Evolutionary conservation across 1,140 invertebrate genomes (phyloP).

Genomic region (Tetranychus cinnabarinus): DNA sequence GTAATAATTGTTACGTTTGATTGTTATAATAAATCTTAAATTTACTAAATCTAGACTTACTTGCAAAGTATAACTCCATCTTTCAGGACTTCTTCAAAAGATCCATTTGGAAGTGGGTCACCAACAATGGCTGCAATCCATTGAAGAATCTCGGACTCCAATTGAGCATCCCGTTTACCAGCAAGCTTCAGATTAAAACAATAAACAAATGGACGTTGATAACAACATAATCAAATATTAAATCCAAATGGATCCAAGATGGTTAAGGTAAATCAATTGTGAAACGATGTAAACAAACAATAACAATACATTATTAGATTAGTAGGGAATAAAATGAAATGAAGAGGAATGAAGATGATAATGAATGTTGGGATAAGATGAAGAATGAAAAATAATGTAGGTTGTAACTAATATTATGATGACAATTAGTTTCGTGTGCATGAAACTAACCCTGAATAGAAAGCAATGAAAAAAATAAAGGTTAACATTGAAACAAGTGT

Average conservation of each 20-base stretch:
- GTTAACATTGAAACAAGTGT: background rate
- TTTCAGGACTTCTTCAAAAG: constrained; percentile 65
- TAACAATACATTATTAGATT: background rate
- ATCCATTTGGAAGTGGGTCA: constrained; percentile 49
- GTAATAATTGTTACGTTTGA: background rate
- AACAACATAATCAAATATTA: background rate
- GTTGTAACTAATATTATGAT: background rate
- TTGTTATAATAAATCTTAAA: background rate
- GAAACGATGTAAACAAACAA: background rate
- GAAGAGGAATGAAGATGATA: no score
- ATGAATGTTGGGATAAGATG: background rate
- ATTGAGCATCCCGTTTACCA: constrained; percentile 52
- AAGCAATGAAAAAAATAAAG: background rate
- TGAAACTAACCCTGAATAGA: background rate
- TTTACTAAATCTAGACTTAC: constrained; percentile 14
- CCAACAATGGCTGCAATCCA: constrained; percentile 74
- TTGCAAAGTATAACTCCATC: constrained; percentile 75
- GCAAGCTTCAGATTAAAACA: background rate
- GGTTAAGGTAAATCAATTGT: background rate
- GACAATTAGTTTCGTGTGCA: background rate
- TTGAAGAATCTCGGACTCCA: constrained; percentile 62
- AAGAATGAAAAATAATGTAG: background rate
- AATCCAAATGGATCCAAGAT: background rate
- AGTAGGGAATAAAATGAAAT: background rate
- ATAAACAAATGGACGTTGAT: no score